Evolutionary conservation across 2,888 invertebrate species (phyloP), one percentile per base, ranked within the genome.

Genomic region (Lymantria monacha): DNA sequence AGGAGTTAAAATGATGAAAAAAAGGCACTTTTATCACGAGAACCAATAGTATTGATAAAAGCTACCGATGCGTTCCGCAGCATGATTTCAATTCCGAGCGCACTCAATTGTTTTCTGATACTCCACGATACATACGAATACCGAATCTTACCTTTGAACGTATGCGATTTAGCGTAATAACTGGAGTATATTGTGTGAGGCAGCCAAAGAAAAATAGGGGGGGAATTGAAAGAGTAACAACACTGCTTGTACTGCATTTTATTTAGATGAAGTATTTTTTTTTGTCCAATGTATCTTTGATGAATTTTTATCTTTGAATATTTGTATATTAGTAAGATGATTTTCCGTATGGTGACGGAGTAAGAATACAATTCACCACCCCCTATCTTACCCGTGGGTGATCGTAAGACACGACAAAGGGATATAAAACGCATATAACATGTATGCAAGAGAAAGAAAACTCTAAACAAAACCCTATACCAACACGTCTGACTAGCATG

Each of bases 91-190:
- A 22, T 15, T 30, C 49, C 48, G 12, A 50, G 48, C 51, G 44
- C 48, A 60, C 53, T 52, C 58, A 52, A 63, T 67, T 65, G 67
- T 65, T 66, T 61, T 61, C 57, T 50, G 67, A 65, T 60, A 51
- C 54, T 64, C 45, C 41, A 46, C 49, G 51, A 54, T 53, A 58
- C 63, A 46, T 41, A 40, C 47, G 22, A 44, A 51, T 42, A 42
- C 37, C 30, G 11, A 44, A 42, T 42, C 43, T 48, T 49, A 49
- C 43, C 46, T 51, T 44, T 55, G 51, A 51, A 11, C 36, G 48
- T 44, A 41, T 14, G 38, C 46, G 37, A 48, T 48, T 51, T 48
- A 12, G 30, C 40, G 45, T 46, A 51, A 51, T 55, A 46, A 48
- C 48, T 51, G 48, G 13, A 51, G 43, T 42, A 46, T 42, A 44